Conservation (phyloP, 2,113 vertebrate genomes). For the Eubucco bourcierii region DNA sequence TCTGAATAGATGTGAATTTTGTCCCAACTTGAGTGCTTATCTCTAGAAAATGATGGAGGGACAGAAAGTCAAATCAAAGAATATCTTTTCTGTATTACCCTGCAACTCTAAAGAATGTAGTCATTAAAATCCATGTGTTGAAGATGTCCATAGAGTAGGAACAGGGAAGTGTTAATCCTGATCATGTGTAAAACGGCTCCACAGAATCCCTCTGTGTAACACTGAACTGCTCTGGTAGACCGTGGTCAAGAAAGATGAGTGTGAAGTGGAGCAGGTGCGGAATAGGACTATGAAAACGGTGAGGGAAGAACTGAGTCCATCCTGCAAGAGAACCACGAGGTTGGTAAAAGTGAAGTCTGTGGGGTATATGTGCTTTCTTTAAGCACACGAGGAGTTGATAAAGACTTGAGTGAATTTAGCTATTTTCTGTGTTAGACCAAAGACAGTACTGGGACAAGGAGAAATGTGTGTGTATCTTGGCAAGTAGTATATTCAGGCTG, state of each 20-base stretch:
- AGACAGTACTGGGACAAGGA: neutral
- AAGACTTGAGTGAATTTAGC: neutral
- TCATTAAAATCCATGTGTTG: neutral
- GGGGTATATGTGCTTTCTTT: neutral
- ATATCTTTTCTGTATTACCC: neutral
- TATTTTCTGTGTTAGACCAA: neutral
- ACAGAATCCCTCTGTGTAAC: neutral
- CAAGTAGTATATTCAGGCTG: neutral
- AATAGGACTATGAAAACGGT: neutral
- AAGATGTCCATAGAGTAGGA: neutral
- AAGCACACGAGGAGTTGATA: neutral
- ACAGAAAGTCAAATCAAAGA: neutral
- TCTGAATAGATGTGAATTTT: neutral
- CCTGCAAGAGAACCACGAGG: rapidly evolving
- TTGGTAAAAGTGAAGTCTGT: neutral
- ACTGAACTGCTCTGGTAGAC: neutral
- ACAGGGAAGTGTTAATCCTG: neutral
- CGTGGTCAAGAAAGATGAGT: neutral
- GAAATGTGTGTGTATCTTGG: neutral
- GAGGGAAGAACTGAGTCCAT: neutral
- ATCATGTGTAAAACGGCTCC: neutral
- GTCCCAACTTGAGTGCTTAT: neutral
- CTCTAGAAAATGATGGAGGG: neutral
- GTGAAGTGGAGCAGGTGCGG: neutral
- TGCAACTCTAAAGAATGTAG: neutral